Base-by-base conservation (phyloP, 1,140 invertebrate species). In the Cyrtorhinus lividipennis region DNA sequence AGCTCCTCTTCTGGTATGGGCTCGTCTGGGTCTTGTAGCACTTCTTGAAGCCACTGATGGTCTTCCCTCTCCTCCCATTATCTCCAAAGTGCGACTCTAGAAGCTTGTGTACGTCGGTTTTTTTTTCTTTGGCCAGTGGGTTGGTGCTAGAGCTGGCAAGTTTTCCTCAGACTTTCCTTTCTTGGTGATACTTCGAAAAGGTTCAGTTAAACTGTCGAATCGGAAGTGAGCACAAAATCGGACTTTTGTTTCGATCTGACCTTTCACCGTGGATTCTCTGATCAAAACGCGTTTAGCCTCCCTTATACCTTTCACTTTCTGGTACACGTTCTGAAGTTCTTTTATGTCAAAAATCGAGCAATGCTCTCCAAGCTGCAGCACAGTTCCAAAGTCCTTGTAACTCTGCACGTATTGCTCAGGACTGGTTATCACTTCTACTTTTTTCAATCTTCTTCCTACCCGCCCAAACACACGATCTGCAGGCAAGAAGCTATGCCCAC, bases 401-500 rank as follows among this genome's bases (percentile, higher is more conserved):
- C 63, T 20, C 48, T 24, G 20, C n/a, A 61, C 24, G 44, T 67
- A 67, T 23, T 65, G 45, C 13, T 65, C 63, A 59, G 48, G 25
- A n/a, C 30, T 48, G 24, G 53, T 12, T 8, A 38, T 38, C 5
- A 38, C 30, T 15, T 5, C 5, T 38, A 38, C 15, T 62, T 67
- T 69, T 65, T 63, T 68, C 26, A 72, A 27, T 8, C 63, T 44
- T 66, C 69, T 66, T 66, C 69, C 70, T 27, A 68, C 64, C 62
- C 68, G 60, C n/a, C 69, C 72, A 66, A 73, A 70, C n/a, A 67
- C 61, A 48, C 67, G 26, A 58, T 72, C 69, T n/a, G 70, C 68
- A 22, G 69, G 68, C 30, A 73, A 38, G 60, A 67, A 71, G 27
- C 65, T 67, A 62, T 71, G 69, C n/a, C 70, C 71, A 45, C 71